A percentile compares a stretch with the other conserved stretches of the same genome.
phyloP scores from a whole-genome alignment of 2,888 invertebrate genomes.

The Ornithoptera priamus region DNA sequence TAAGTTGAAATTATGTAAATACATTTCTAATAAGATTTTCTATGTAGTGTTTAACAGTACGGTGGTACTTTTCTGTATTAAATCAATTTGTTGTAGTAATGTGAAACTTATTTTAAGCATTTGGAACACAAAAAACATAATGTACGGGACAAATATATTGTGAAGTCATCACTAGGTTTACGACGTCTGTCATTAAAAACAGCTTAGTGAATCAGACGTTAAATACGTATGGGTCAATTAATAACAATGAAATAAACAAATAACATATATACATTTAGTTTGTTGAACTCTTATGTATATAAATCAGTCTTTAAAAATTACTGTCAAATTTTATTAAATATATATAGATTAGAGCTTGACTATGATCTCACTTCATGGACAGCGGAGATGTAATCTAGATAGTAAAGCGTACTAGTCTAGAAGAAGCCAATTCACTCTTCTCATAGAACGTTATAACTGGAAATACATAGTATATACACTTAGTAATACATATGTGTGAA shows the following conservation, averaged over 20 bases:
- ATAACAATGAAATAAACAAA: background rate
- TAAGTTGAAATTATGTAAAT: conserved; percentile 10
- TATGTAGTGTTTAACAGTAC: background rate
- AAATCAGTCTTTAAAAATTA: no score
- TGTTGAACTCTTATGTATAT: background rate
- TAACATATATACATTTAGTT: background rate
- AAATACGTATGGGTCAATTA: conserved; percentile 11
- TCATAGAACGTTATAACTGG: no score
- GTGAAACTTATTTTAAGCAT: background rate
- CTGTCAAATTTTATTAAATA: no score
- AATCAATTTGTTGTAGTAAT: background rate
- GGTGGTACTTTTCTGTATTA: background rate
- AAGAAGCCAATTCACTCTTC: no score
- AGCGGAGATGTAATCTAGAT: no score
- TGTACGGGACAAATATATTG: background rate
- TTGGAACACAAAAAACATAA: background rate
- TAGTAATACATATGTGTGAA: no score
- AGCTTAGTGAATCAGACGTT: conserved; percentile 22
- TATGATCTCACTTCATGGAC: no score
- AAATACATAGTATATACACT: no score
- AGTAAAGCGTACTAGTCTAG: no score
- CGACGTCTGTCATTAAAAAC: conserved; percentile 26
- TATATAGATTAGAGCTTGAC: no score
- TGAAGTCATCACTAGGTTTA: conserved; percentile 18
- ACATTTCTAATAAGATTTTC: background rate